Base-by-base conservation (phyloP, 2,888 invertebrate genomes). In the Priocnemis perturbator region DNA sequence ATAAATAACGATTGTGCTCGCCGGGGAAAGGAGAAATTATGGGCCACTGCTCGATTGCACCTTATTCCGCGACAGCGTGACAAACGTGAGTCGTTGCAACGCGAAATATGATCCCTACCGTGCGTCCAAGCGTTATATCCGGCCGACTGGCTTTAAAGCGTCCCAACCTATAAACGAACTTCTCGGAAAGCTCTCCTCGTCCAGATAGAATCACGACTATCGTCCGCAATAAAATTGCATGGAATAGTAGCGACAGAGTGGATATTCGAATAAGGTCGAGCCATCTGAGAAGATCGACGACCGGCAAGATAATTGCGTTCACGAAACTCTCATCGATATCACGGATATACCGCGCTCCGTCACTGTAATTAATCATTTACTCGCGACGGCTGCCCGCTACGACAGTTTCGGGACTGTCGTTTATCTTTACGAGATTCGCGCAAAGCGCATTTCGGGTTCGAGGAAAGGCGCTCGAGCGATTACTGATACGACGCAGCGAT, bases 11-110 rank as follows among this genome's bases (percentile, higher is more conserved):
- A 15, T 26, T 26, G 37, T 62, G 26, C 60, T 48, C 53, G 50
- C 57, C 47, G 21, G 44, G 64, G 60, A 21, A 67, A 73, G 21
- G 44, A 69, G 67, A 64, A 71, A 66, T 70, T 68, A 77, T 76
- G 19, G 65, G 17, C 3, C 5, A n/a, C 14, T 17, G 37, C 60
- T 52, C 56, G 47, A 65, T 70, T 26, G 53, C 44, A 45, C 58
- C 57, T 59, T 60, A 69, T 70, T 68, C 55, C 67, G 57, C 60
- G 44, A 37, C 15, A 21, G 23, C 15, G n/a, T 45, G 67, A 60
- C 20, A 55, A 65, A 67, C 69, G 60, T 66, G 48, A 67, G 69
- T 64, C 55, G 21, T 20, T 45, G 26, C 23, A 30, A 9, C n/a
- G 11, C 37, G 5, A 17, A 48, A 48, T 17, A 17, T 48, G 15